These are phyloP conservation scores for Sceliomorpha sp. DNA, from an alignment of 2,888 invertebrate species.

Conservation along the genomic window DNA sequence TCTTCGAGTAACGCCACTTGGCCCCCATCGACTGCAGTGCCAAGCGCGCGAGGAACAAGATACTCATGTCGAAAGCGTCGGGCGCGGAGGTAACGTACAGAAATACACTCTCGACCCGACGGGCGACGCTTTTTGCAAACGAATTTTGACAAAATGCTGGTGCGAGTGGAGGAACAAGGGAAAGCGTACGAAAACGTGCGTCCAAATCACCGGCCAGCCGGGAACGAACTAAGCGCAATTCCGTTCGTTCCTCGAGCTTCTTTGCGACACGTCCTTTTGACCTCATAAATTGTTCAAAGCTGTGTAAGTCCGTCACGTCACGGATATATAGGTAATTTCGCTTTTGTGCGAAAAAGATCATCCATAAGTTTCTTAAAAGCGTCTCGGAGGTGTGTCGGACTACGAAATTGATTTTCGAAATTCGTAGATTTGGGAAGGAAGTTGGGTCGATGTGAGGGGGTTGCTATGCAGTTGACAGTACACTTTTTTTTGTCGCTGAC, in stretches of 20 bases:
- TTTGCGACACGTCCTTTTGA: constrained; percentile 48
- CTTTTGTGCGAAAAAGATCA: not conserved
- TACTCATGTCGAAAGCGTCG: constrained; percentile 62
- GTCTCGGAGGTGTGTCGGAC: not conserved
- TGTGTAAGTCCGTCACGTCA: constrained; percentile 31
- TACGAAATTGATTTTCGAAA: no score
- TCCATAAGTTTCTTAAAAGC: constrained; percentile 1
- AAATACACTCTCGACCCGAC: not conserved
- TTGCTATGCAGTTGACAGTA: no score
- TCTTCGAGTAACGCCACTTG: constrained; percentile 64
- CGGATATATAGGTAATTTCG: constrained; percentile 17
- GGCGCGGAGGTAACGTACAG: not conserved
- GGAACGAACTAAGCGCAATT: constrained; percentile 52
- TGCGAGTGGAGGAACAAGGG: not conserved
- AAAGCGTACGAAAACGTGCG: constrained; percentile 5
- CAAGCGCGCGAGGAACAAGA: constrained; percentile 69
- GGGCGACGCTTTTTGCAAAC: not conserved
- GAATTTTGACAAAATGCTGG: constrained; percentile 1
- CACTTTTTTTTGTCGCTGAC: no score
- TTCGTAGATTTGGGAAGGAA: no score
- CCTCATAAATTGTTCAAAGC: constrained; percentile 62
- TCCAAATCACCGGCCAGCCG: constrained; percentile 62
- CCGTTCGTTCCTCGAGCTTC: not conserved
- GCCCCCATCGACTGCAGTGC: constrained; percentile 63
- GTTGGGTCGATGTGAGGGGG: no score